phyloP scores from a whole-genome alignment of 2,888 invertebrate species.

The Nephrotoma flavescens region DNA sequence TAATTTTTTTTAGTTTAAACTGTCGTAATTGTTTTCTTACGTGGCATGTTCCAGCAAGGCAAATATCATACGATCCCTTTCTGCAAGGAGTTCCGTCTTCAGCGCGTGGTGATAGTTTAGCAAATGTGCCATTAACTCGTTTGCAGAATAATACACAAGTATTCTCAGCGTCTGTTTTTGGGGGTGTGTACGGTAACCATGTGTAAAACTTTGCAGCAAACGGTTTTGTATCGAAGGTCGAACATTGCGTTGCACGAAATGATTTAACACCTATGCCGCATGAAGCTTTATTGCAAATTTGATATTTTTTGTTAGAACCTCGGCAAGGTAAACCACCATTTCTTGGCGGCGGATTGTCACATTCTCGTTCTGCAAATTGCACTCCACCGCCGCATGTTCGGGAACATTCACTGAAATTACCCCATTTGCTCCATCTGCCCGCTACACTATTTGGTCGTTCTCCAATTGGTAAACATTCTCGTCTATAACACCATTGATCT shows the following conservation, averaged over 20 bases:
- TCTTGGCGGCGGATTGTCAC: conserved; percentile 45
- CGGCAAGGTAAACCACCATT: conserved; percentile 48
- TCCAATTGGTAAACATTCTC: conserved; percentile 45
- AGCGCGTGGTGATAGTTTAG: conserved; percentile 41
- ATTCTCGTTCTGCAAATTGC: conserved; percentile 38
- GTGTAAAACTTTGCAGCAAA: conserved; percentile 32
- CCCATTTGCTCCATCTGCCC: conserved; percentile 53
- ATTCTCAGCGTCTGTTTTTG: conserved; percentile 25
- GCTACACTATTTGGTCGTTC: conserved; percentile 43
- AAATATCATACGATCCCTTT: conserved; percentile 44
- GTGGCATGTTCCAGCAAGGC: conserved; percentile 45
- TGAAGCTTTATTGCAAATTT: conserved; percentile 42
- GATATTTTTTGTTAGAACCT: conserved; percentile 42
- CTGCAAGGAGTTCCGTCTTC: conserved; percentile 50
- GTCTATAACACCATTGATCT: conserved; percentile 52
- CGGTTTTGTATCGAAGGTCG: conserved; percentile 32
- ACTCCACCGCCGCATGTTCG: conserved; percentile 50
- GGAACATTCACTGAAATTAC: conserved; percentile 41
- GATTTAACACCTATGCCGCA: conserved; percentile 30
- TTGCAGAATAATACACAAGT: conserved; percentile 48
- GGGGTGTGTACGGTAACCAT: conserved; percentile 33
- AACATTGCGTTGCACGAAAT: conserved; percentile 36
- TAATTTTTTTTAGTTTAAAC: neutral
- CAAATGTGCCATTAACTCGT: conserved; percentile 40
- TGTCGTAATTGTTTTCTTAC: conserved; percentile 27